These are phyloP conservation scores for Pseudocheirus occidentalis DNA, from an alignment of 2,797 vertebrate genomes.

Conservation along the genomic window DNA sequence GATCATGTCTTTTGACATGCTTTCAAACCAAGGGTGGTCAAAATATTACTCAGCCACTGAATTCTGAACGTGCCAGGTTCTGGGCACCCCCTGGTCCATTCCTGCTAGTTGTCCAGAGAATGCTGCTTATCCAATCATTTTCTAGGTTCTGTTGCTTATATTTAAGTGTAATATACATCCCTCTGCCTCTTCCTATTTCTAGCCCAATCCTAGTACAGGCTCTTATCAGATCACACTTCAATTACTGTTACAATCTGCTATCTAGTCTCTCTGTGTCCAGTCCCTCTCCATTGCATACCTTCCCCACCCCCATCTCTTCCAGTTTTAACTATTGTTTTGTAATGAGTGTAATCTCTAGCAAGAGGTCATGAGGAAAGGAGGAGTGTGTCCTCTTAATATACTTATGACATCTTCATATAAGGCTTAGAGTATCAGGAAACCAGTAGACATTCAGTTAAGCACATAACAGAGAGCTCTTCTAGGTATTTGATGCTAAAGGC, in stretches of 20 bases:
- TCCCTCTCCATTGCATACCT: neutral
- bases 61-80: accelerated
- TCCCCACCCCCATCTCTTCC: neutral
- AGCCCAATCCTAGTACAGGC: neutral
- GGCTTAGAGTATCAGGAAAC: neutral
- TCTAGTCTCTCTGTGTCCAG: neutral
- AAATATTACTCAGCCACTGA: neutral
- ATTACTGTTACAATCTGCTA: neutral
- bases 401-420: neutral
- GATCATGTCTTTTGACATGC: neutral
- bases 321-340: neutral
- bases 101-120: neutral
- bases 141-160: neutral
- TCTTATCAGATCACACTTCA: neutral
- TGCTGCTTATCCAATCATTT: neutral
- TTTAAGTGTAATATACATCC: neutral
- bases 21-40: neutral
- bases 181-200: neutral
- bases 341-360: neutral
- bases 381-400: neutral
- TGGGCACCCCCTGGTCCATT: neutral
- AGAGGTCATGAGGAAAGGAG: neutral
- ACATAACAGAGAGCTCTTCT: neutral
- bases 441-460: neutral
- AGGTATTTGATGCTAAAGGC: neutral